Evolutionary conservation across 1,140 invertebrate species (phyloP).

Genomic region (Brachionus plicatilis): DNA sequence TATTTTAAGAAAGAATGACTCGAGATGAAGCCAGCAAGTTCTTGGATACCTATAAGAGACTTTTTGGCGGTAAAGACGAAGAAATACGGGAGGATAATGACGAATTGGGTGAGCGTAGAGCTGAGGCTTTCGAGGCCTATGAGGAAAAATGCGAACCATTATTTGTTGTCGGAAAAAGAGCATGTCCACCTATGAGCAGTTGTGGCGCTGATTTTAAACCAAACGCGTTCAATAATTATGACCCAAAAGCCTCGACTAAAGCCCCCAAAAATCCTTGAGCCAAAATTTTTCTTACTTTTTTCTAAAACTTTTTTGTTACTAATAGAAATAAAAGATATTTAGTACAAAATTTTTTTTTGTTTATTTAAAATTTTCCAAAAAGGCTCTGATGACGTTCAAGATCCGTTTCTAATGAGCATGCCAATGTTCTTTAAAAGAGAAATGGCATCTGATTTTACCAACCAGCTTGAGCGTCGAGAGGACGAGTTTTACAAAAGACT

Average conservation of each 20-base stretch:
- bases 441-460: constrained; percentile 1
- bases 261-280: neutral
- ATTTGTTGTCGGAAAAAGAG: constrained; percentile 8
- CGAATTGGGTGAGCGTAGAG: constrained; percentile 19
- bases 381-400: neutral
- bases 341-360: neutral
- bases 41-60: constrained; percentile 22
- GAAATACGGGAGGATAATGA: constrained; percentile 16
- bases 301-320: neutral
- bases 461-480: neutral
- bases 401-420: neutral
- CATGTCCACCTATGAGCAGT: neutral
- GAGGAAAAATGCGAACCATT: constrained; percentile 15
- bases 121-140: constrained; percentile 12
- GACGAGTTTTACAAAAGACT: neutral
- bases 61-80: constrained; percentile 22
- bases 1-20: constrained; percentile 34
- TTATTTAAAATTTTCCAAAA: neutral
- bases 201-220: neutral
- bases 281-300: neutral
- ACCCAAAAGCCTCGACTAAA: constrained; percentile 19
- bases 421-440: neutral
- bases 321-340: constrained; percentile 29
- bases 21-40: constrained; percentile 25
- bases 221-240: constrained; percentile 31